Conservation (phyloP, 2,113 vertebrate species). For the Genyomyrus donnyi region DNA sequence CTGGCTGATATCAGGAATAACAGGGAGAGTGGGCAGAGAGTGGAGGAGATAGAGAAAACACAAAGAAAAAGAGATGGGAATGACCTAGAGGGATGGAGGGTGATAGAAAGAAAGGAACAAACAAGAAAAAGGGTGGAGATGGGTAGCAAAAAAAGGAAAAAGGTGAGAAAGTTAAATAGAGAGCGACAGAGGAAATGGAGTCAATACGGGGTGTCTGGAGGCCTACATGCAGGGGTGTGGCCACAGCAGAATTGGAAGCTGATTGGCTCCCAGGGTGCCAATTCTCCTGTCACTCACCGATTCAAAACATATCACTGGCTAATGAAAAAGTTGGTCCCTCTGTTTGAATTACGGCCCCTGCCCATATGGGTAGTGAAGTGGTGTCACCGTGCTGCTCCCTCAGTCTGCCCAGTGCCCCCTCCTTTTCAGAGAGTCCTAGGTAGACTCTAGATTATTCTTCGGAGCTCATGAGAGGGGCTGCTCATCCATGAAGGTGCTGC, state of each 20-base stretch:
- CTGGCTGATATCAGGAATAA: slow-evolving; percentile 49
- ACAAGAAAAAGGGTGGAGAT: neutral
- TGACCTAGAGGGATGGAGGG: neutral
- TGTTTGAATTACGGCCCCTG: neutral
- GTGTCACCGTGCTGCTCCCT: neutral
- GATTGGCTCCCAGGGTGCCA: neutral
- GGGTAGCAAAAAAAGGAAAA: neutral
- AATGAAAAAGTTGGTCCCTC: neutral
- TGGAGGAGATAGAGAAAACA: neutral
- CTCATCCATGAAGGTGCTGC: neutral
- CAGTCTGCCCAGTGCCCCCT: neutral
- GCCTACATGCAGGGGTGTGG: neutral
- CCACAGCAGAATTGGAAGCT: neutral
- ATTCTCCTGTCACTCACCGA: neutral
- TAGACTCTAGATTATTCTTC: neutral
- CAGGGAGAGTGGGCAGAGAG: slow-evolving; percentile 31
- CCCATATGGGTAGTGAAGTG: neutral
- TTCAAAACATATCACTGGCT: neutral
- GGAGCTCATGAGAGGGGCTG: neutral
- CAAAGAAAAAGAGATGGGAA: neutral
- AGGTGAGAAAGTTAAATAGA: neutral
- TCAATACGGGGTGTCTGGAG: neutral
- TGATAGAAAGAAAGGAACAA: neutral
- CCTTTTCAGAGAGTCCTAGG: neutral
- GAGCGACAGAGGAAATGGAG: neutral